A percentile compares a stretch with the other conserved stretches of the same genome.
Evolutionary conservation across 2,113 vertebrate species (phyloP).

Genomic region (Muscicapa adusta): DNA sequence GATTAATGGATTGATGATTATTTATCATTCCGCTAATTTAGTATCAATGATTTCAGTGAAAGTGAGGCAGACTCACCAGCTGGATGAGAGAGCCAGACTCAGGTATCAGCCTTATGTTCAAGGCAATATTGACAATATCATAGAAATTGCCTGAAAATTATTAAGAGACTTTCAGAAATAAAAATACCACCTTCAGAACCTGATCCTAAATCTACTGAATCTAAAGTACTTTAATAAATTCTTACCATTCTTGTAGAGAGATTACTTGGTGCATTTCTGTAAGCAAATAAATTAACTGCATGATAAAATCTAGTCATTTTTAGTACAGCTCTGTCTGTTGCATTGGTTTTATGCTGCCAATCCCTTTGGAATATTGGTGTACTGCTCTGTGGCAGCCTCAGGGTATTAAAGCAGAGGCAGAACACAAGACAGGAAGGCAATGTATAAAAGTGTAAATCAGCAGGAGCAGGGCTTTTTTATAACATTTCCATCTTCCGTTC

Average conservation of each 20-base stretch:
- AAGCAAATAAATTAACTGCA: not conserved
- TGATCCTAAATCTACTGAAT: not conserved
- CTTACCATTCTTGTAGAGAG: not conserved
- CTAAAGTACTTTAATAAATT: not conserved
- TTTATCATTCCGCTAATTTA: not conserved
- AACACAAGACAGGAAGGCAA: not conserved
- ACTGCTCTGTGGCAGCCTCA: not conserved
- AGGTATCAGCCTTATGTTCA: not conserved
- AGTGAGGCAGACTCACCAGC: not conserved
- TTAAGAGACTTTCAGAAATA: not conserved
- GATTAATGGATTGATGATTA: not conserved
- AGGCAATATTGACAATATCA: not conserved
- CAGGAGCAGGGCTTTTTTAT: not conserved
- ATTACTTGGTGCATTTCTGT: not conserved
- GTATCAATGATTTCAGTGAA: not conserved
- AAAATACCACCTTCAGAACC: not conserved
- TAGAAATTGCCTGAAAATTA: not conserved
- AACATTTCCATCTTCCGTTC: not conserved
- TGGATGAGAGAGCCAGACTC: not conserved
- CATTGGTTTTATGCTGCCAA: not conserved
- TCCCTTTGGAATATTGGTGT: conserved; percentile 27
- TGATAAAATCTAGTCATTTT: not conserved
- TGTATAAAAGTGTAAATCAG: not conserved
- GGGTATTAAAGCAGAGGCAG: not conserved
- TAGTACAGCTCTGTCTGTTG: not conserved